Evolutionary conservation across 2,888 invertebrate species (phyloP), one percentile per base, ranked within the genome.

Genomic region (Spatulosminthurus flaviceps): DNA sequence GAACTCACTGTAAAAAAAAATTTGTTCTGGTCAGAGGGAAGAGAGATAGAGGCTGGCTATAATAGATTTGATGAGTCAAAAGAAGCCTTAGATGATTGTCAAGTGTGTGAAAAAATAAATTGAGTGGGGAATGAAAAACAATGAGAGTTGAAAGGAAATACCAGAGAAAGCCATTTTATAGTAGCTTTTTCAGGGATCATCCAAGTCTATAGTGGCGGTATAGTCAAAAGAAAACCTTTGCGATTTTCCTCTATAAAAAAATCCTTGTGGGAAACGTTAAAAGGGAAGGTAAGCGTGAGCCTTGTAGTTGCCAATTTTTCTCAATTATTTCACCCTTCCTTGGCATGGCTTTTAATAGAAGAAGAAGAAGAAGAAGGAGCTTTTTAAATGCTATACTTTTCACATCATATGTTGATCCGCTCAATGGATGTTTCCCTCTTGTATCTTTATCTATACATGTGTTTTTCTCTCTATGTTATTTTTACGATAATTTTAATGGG

Each of bases 201-300:
- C 64, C 64, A 64, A 60, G 26, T 64, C 64, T 26, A 64, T n/a
- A n/a, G 64, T 24, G 64, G 26, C 64, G 64, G 61, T 61, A 64
- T 64, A 34, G 34, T 34, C 1, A 51, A 51, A n/a, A n/a, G n/a
- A 51, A 51, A 51, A 51, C 16, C 51, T 19, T 51, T 2, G 51
- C 16, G 51, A 51, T 64, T 64, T 64, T 64, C 24, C 24, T 64
- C n/a, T n/a, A n/a, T n/a, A n/a, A n/a, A n/a, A n/a, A 24, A 11
- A 11, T 64, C 26, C 19, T 64, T 64, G 64, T 64, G 64, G 64
- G 24, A 64, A 64, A 22, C 64, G 4, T 2, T 64, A 22, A n/a
- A n/a, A 64, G 64, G 64, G 26, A 64, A 64, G 64, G 64, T 64
- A 64, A 64, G 64, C 64, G 64, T 64, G 64, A 24, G 64, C 64